phyloP scores from a whole-genome alignment of 2,113 vertebrate genomes.

The Bambusicola thoracicus region DNA sequence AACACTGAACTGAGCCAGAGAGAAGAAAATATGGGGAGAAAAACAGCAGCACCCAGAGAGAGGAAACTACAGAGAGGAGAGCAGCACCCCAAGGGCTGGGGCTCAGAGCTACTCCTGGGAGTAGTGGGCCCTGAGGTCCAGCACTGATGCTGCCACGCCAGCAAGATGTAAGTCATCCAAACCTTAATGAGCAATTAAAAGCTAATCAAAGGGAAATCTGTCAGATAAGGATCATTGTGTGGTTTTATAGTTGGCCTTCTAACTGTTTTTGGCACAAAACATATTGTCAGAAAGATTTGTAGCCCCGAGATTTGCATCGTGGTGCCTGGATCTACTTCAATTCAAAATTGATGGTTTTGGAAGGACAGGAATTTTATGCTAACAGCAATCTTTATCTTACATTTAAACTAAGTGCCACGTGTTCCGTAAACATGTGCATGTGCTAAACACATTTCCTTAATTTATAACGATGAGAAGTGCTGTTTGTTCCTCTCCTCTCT shows the following conservation, averaged over 20 bases:
- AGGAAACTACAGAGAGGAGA: neutral
- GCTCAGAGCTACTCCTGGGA: neutral
- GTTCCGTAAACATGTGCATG: neutral
- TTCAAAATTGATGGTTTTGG: neutral
- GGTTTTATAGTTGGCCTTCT: conserved; percentile 32
- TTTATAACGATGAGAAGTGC: neutral
- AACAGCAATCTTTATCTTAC: conserved; percentile 24
- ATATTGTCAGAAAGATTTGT: conserved; percentile 44
- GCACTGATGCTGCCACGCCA: neutral
- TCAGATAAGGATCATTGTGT: neutral
- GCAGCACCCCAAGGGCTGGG: neutral
- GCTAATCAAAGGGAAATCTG: conserved; percentile 47
- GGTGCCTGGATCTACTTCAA: conserved; percentile 54
- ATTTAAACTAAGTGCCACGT: neutral
- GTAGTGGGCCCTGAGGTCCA: too few relatives aligned
- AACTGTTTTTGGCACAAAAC: conserved; percentile 51
- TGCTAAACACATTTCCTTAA: neutral
- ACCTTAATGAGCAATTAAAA: conserved; percentile 51
- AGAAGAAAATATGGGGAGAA: neutral
- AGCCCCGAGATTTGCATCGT: conserved; percentile 32
- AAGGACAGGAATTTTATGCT: conserved; percentile 21
- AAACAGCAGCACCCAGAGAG: neutral
- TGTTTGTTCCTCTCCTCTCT: neutral
- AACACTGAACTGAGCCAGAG: rapidly evolving
- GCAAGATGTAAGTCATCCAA: neutral